Evolutionary conservation across 2,797 vertebrate species (phyloP), one percentile per base, ranked within the genome.

Genomic region (Molossus molossus): DNA sequence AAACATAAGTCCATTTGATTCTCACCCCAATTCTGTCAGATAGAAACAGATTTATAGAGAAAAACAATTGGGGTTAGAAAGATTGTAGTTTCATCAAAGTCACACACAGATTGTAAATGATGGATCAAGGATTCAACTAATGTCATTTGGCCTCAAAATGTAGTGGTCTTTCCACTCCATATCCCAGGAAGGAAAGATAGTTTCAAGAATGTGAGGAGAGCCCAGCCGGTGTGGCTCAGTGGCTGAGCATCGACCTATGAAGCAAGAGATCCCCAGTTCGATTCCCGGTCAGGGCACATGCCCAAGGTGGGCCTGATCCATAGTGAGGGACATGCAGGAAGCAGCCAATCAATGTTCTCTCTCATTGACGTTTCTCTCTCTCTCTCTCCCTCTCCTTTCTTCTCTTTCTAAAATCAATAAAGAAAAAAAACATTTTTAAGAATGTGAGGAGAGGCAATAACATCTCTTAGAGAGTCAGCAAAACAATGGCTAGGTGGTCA

Each of bases 61-160:
- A 14, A 62, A 45, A 73, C 88, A 92, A 86, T 29, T 27, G 10
- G 18, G 3, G 65, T 87, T 53, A 87, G 75, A 90, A 91, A 53
- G 9, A 62, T 33, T 20, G 13, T 94, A 27, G 77, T 58, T 82
- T 85, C 23, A 90, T 25, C 23, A 48, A 84, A 27, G 14, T 90
- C 18, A 90, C 50, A 94, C 12, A 70, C 4, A 77, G 50, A 45
- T 62, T 86, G 12, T 77, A 69, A 60, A 20, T 10, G 2, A 20
- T 89, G 9, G 29, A 48, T 83, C 14, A 57, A 90, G 18, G 23
- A 87, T 72, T 80, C 45, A 37, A 17, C 21, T 25, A 57, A 20
- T 60, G 37, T 57, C 37, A 95, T 72, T 73, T 86, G 77, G 4
- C 25, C 72, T 91, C 29, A 65, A 67, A 93, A 21, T 79, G 79